phyloP scores from a whole-genome alignment of 2,888 invertebrate species.

The Clistopyga incitator region DNA sequence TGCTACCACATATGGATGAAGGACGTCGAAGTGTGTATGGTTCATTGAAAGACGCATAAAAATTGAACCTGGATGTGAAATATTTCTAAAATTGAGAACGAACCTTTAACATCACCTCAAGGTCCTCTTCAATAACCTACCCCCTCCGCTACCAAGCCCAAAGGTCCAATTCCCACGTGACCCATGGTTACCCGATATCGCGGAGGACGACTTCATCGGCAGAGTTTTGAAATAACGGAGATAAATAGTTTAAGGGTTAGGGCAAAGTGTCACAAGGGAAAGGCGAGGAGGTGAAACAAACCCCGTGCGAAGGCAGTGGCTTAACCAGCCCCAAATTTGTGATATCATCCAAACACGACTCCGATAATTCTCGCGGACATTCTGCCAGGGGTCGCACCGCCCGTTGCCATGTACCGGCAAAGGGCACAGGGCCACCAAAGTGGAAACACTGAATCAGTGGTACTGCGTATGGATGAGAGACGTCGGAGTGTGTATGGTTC shows the following conservation, averaged over 20 bases:
- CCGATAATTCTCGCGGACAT: constrained; percentile 73
- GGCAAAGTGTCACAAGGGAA: background rate
- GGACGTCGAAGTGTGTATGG: constrained; percentile 6
- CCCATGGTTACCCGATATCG: constrained; percentile 1
- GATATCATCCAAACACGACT: constrained; percentile 54
- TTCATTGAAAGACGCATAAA: constrained; percentile 14
- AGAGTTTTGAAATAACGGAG: background rate
- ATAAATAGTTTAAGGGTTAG: background rate
- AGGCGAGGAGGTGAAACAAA: constrained; percentile 8
- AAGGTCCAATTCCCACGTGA: constrained; percentile 2
- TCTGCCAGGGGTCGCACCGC: constrained; percentile 65
- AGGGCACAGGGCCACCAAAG: constrained; percentile 65
- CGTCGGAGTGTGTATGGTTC: constrained; percentile 3
- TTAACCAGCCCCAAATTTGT: constrained; percentile 45
- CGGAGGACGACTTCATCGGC: background rate
- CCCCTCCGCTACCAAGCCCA: background rate
- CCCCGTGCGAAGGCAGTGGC: constrained; percentile 12
- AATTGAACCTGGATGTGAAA: too few relatives aligned
- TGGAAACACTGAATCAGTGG: constrained; percentile 71
- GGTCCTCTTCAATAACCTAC: too few relatives aligned
- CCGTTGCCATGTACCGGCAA: constrained; percentile 36
- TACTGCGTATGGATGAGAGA: background rate
- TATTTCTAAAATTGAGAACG: too few relatives aligned
- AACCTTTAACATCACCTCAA: too few relatives aligned
- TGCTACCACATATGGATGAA: constrained; percentile 21